Evolutionary conservation across 2,113 vertebrate genomes (phyloP).

Genomic region (Gasterosteus nipponicus): DNA sequence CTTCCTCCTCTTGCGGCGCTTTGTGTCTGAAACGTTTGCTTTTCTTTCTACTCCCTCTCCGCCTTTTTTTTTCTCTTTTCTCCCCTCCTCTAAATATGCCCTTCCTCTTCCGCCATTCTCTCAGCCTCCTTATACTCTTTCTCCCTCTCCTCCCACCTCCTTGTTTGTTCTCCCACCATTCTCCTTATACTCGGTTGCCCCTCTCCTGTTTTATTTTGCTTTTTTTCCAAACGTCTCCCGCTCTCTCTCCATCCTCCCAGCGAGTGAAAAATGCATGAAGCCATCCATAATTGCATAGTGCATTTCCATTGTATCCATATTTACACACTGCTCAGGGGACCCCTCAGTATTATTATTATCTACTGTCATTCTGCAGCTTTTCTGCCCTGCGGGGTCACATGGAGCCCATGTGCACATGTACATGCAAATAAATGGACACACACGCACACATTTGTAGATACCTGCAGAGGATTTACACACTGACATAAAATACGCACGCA

Average conservation of each 20-base stretch:
- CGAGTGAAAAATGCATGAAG: slow-evolving; percentile 75
- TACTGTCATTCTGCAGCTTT: slow-evolving; percentile 54
- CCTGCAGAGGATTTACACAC: slow-evolving; percentile 20
- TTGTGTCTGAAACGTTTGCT: background rate
- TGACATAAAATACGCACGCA: slow-evolving; percentile 31
- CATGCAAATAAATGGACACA: slow-evolving; percentile 28
- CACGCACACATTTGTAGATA: slow-evolving; percentile 6
- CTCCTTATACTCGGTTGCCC: slow-evolving; percentile 16
- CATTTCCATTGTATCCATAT: slow-evolving; percentile 79
- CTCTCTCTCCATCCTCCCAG: slow-evolving; percentile 41
- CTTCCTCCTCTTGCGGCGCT: background rate
- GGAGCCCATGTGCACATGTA: slow-evolving; percentile 26
- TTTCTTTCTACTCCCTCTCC: background rate
- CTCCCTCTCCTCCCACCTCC: no score
- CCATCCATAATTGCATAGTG: slow-evolving; percentile 68
- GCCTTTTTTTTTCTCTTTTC: background rate
- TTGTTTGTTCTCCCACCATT: background rate
- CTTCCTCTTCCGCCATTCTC: background rate
- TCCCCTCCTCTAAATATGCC: background rate
- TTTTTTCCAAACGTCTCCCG: slow-evolving; percentile 14
- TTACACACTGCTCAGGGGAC: slow-evolving; percentile 71
- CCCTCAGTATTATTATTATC: slow-evolving; percentile 63
- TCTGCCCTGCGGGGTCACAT: slow-evolving; percentile 61
- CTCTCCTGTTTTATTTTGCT: slow-evolving; percentile 23
- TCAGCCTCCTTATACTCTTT: background rate